These are phyloP conservation scores for Ptychadena robeensis DNA, from an alignment of 2,797 vertebrate genomes.

Conservation along the genomic window DNA sequence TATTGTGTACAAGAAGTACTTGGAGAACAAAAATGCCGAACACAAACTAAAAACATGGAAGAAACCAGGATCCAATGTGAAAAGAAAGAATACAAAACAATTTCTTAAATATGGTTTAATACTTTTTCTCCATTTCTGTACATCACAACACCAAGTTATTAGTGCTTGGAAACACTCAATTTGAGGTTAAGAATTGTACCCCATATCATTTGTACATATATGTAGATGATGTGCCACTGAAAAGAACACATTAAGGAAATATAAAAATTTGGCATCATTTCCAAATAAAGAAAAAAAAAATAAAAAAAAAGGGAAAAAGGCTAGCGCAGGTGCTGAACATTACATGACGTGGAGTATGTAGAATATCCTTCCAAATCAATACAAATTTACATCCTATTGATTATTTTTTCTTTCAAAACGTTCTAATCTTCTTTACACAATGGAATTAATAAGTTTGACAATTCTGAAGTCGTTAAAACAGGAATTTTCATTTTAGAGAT, in stretches of 20 bases:
- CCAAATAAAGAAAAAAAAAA: conserved; percentile 86
- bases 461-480: too few relatives aligned
- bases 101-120: conserved; percentile 90
- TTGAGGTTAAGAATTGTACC: conserved; percentile 80
- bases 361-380: conserved; percentile 73
- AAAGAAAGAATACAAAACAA: conserved; percentile 56
- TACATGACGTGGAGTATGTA: conserved; percentile 80
- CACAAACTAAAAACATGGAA: too few relatives aligned
- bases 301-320: conserved; percentile 84
- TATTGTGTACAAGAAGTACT: too few relatives aligned
- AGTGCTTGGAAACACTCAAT: conserved; percentile 83
- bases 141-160: conserved; percentile 87
- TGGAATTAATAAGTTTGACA: conserved; percentile 67
- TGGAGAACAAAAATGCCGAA: too few relatives aligned
- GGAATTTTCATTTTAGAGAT: too few relatives aligned
- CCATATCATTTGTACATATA: conserved; percentile 81
- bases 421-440: conserved; percentile 81
- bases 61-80: background rate
- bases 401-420: conserved; percentile 71
- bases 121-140: conserved; percentile 89
- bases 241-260: conserved; percentile 87
- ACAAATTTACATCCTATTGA: conserved; percentile 82
- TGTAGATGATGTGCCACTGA: conserved; percentile 84
- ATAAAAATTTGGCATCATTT: conserved; percentile 88
- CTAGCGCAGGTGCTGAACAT: conserved; percentile 81